phyloP scores from a whole-genome alignment of 1,140 invertebrate species.

The Bombus consobrinus region DNA sequence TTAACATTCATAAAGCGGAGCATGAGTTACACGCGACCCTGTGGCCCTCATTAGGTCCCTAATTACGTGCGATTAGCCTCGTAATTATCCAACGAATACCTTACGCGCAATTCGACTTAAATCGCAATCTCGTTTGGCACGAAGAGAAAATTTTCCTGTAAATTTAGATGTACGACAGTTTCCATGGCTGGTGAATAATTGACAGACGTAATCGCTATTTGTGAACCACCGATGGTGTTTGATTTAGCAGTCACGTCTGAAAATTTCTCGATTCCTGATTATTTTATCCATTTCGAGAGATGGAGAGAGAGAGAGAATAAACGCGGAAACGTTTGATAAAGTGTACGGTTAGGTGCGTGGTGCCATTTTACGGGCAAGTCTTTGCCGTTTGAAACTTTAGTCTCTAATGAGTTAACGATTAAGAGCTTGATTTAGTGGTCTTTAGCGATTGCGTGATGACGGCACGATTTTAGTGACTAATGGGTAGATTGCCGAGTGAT shows the following conservation, averaged over 20 bases:
- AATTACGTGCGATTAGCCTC: constrained; percentile 69
- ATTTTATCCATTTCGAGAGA: not conserved
- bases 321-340: not conserved
- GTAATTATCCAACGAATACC: constrained; percentile 64
- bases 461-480: not conserved
- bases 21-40: constrained; percentile 68
- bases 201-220: not conserved
- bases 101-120: constrained; percentile 33
- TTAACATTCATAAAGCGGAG: constrained; percentile 68
- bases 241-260: not conserved
- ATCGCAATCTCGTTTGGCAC: not conserved
- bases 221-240: not conserved
- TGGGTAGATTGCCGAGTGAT: not conserved
- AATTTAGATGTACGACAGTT: too few species aligned
- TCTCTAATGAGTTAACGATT: not conserved
- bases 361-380: not conserved
- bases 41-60: constrained; percentile 65
- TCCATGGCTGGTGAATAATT: not conserved
- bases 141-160: not conserved
- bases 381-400: not conserved
- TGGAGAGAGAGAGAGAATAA: too few species aligned
- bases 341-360: not conserved
- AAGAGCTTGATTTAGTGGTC: not conserved
- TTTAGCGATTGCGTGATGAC: not conserved
- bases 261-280: not conserved